These are phyloP conservation scores for Fulmarus glacialis DNA, from an alignment of 2,113 vertebrate species.

Conservation along the genomic window DNA sequence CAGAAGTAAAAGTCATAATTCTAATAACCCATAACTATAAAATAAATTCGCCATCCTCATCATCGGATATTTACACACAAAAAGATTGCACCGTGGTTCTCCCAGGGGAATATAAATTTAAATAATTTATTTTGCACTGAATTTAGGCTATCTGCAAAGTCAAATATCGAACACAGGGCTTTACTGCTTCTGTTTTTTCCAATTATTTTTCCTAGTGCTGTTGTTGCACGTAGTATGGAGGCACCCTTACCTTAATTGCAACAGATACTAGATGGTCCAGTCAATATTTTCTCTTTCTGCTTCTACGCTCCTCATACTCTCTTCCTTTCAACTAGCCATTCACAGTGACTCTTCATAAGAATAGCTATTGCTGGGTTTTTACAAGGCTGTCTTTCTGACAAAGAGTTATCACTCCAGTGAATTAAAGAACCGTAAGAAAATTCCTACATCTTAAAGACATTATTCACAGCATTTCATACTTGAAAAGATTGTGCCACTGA, in stretches of 20 bases:
- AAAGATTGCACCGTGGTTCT: not conserved
- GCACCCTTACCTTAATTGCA: not conserved
- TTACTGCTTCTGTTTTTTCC: not conserved
- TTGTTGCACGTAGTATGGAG: not conserved
- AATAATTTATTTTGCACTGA: not conserved
- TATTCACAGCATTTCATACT: not conserved
- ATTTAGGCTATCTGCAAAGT: not conserved
- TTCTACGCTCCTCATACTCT: not conserved
- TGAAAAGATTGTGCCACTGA: not conserved
- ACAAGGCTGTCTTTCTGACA: not conserved
- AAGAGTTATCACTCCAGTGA: not conserved
- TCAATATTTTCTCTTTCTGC: not conserved
- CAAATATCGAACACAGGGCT: not conserved
- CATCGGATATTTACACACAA: not conserved
- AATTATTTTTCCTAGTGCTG: not conserved
- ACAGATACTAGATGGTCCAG: not conserved
- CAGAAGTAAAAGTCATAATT: not conserved
- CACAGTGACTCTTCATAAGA: not conserved
- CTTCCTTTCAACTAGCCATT: not conserved
- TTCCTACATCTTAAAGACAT: not conserved
- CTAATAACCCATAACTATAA: not conserved
- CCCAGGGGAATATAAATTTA: not conserved
- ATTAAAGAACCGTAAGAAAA: not conserved
- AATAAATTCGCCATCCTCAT: not conserved
- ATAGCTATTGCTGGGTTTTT: not conserved